These are phyloP conservation scores for Dendrolimus houi DNA, from an alignment of 2,888 invertebrate species.

Conservation along the genomic window DNA sequence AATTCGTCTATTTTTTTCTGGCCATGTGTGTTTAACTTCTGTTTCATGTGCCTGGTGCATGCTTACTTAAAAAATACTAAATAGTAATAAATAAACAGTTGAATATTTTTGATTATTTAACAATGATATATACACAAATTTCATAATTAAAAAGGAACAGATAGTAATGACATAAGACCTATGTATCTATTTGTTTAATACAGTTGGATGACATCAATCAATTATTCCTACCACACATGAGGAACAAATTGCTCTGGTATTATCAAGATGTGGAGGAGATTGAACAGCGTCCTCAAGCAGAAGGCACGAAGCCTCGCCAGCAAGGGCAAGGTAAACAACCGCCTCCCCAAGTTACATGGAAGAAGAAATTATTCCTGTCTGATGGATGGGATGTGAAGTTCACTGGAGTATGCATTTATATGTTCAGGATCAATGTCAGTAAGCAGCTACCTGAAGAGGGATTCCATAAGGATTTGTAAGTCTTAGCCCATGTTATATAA, in stretches of 20 bases:
- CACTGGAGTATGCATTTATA: conserved; percentile 89
- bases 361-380: conserved; percentile 89
- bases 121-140: no score
- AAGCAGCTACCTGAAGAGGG: conserved; percentile 94
- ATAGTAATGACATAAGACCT: not conserved
- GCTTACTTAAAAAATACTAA: no score
- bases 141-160: no score
- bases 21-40: no score
- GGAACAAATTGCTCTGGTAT: conserved; percentile 90
- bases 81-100: no score
- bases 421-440: conserved; percentile 88
- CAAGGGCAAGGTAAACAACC: conserved; percentile 64
- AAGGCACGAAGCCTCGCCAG: conserved; percentile 61
- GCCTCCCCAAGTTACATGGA: conserved; percentile 64
- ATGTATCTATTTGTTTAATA: not conserved
- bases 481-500: conserved; percentile 5
- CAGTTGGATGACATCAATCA: conserved; percentile 92
- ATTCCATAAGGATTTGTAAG: conserved; percentile 89
- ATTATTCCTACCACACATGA: conserved; percentile 89
- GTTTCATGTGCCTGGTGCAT: no score
- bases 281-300: conserved; percentile 65
- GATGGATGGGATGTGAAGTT: conserved; percentile 90
- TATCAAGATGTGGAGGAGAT: conserved; percentile 90
- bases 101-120: no score
- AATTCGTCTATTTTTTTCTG: no score